phyloP scores from a whole-genome alignment of 2,888 invertebrate species.

The Cheilosia vernalis region DNA sequence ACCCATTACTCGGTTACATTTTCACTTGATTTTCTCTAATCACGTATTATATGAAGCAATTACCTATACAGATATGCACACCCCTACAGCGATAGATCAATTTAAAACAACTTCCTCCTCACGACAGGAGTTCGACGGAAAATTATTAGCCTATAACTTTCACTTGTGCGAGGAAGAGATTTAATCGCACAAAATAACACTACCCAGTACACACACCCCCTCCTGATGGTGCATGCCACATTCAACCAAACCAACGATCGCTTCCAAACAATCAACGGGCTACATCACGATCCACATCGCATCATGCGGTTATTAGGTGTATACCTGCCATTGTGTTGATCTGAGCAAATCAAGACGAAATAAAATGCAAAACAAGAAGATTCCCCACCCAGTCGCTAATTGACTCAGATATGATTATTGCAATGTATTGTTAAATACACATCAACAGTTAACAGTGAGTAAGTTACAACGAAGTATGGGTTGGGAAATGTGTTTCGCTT shows the following conservation, averaged over 20 bases:
- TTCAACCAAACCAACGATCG: conserved; percentile 39
- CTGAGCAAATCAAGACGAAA: conserved; percentile 52
- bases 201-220: conserved; percentile 15
- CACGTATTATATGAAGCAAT: conserved; percentile 66
- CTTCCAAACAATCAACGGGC: conserved; percentile 56
- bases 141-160: conserved; percentile 69
- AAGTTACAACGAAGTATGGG: too few species aligned
- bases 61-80: conserved; percentile 9
- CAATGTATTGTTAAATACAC: conserved; percentile 62
- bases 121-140: conserved; percentile 63
- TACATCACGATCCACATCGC: conserved; percentile 65
- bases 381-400: conserved; percentile 48
- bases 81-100: conserved; percentile 47
- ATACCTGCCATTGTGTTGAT: conserved; percentile 60
- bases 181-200: conserved; percentile 23
- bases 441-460: neutral
- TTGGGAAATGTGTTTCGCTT: conserved; percentile 10
- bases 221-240: conserved; percentile 36
- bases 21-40: conserved; percentile 32
- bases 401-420: conserved; percentile 48
- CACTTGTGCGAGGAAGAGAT: conserved; percentile 64
- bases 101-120: conserved; percentile 65
- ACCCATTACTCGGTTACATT: neutral
- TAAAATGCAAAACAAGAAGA: conserved; percentile 33
- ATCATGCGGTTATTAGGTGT: conserved; percentile 29